Base-by-base conservation (phyloP, 2,797 vertebrate genomes). In the Gorsachius magnificus region DNA sequence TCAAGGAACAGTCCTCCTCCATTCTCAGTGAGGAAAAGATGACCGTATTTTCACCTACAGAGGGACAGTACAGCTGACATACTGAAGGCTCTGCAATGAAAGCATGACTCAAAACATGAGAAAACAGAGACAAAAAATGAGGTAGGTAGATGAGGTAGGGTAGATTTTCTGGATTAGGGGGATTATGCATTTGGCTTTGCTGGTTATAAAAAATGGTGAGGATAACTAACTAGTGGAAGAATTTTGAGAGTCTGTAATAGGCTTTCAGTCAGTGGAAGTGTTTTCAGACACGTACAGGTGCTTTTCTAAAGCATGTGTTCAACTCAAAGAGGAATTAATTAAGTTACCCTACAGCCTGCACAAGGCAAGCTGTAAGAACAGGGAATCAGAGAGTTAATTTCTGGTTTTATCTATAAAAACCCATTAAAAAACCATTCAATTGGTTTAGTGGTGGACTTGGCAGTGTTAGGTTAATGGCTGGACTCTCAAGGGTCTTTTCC, bases 201-300 rank as follows among this genome's bases (percentile, higher is more conserved):
- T 20, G 8, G 7, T 60, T 77, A 72, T 2, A 66, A 16, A 58
- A 89, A 54, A 65, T 0, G 0, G 24, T 22, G 21, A 77, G 24
- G 33, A 54, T 31, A 75, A 78, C 24, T 26, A 66, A 48, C 7
- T 13, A 51, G 7, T 2, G 10, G 38, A 85, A 71, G 12, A 61
- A 38, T 31, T 68, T 1, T 57, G 8, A 31, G 50, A 76, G 66
- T 13, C 61, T 56, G 0, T 13, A 48, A 13, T 7, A 6, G 14
- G 29, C 13, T 80, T n/a, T 45, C 51, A 63, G 56, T 24, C 71
- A 36, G 20, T 46, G 2, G 9, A 80, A 71, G 18, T 7, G 41
- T 36, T 61, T 64, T 68, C 43, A 84, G 68, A 70, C 17, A 19
- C 0, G 0, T 3, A 24, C 1, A 3, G 36, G 36, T 53, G n/a